Evolutionary conservation across 2,113 vertebrate species (phyloP).

Genomic region (Macroglossus sobrinus): DNA sequence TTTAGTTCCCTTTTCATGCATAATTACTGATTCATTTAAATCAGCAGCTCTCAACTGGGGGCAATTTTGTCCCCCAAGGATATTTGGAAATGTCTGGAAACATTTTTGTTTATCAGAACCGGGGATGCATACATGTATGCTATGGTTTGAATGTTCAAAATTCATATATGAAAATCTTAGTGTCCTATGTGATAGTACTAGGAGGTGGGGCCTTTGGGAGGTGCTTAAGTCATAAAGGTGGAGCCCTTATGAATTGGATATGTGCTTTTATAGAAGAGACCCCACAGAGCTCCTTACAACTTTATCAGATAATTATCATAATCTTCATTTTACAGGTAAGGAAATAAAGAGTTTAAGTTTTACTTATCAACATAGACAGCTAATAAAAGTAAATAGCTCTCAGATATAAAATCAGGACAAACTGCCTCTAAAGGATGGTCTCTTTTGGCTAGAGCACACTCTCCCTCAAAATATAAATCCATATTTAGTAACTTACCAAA

Average conservation of each 20-base stretch:
- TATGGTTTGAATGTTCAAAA: neutral
- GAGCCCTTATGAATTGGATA: neutral
- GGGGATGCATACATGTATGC: neutral
- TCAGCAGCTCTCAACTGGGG: neutral
- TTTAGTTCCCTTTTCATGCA: constrained; percentile 26
- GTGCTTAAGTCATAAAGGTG: neutral
- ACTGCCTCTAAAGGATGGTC: neutral
- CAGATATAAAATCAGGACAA: constrained; percentile 35
- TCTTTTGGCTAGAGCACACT: neutral
- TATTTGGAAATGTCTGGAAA: neutral
- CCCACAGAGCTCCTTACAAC: neutral
- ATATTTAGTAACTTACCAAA: constrained; percentile 89
- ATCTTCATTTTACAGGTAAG: constrained; percentile 33
- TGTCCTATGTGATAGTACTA: neutral
- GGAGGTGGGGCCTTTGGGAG: neutral
- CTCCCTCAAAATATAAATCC: constrained; percentile 5
- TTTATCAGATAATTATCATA: constrained; percentile 27
- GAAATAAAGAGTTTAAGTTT: constrained; percentile 5
- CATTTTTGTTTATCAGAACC: constrained; percentile 28
- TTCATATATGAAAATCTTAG: neutral
- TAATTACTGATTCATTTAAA: constrained; percentile 40
- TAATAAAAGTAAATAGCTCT: neutral
- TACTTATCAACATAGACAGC: neutral
- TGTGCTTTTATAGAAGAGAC: neutral
- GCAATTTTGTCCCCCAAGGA: neutral